Conservation (phyloP, 2,113 vertebrate genomes). For the pig (Sus scrofa) region DNA sequence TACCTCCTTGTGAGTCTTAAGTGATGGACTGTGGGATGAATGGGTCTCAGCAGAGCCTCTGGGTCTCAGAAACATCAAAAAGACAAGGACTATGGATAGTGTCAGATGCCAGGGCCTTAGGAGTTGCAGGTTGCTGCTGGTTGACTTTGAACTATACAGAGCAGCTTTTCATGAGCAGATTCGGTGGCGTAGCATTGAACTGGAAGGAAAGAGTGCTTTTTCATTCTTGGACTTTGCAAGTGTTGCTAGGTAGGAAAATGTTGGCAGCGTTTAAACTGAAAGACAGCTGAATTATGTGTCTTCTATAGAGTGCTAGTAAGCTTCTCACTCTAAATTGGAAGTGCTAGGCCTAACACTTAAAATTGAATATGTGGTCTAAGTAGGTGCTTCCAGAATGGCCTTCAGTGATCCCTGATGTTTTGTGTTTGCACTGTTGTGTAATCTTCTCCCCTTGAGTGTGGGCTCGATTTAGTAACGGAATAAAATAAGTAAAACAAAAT, state of each 20-base stretch:
- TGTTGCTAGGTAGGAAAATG: neutral
- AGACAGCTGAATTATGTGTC: neutral
- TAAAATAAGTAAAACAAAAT: neutral
- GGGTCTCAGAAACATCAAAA: neutral
- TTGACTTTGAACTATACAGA: neutral
- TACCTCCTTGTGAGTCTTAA: neutral
- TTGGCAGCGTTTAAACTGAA: constrained; percentile 18
- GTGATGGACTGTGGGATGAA: neutral
- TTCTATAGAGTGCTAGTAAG: neutral
- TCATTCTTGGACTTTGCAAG: neutral
- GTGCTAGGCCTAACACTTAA: neutral
- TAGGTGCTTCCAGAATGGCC: neutral
- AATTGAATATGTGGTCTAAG: neutral
- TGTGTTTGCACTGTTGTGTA: neutral
- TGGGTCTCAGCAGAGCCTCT: neutral
- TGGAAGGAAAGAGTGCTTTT: neutral
- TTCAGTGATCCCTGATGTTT: neutral
- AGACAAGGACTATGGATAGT: neutral
- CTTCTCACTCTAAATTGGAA: neutral
- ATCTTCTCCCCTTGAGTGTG: neutral
- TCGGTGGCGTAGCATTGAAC: neutral
- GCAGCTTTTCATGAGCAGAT: neutral
- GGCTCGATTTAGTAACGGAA: neutral
- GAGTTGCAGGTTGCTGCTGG: too few relatives aligned
- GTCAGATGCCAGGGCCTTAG: neutral